phyloP scores from a whole-genome alignment of 1,140 invertebrate species.

The Branchinecta lynchi region DNA sequence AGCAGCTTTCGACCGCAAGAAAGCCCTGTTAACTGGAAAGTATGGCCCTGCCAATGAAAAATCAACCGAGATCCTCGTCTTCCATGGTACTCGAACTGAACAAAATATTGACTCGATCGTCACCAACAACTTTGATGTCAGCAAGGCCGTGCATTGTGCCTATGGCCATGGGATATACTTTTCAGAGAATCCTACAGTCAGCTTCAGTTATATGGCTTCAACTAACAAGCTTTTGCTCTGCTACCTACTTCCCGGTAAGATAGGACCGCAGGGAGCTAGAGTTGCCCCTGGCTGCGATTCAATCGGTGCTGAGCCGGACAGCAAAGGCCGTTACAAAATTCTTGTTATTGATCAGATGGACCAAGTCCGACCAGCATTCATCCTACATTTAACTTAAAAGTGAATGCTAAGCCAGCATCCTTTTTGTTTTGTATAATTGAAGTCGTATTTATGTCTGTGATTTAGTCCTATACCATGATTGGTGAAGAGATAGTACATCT shows the following conservation, averaged over 20 bases:
- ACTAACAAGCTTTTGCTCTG: conserved; percentile 14
- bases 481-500: too few species aligned
- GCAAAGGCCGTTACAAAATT: conserved; percentile 11
- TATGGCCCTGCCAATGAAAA: background rate
- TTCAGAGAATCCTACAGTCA: conserved; percentile 14
- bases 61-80: conserved; percentile 12
- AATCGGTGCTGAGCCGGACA: background rate
- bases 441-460: too few species aligned
- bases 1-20: background rate
- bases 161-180: conserved; percentile 17
- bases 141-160: background rate
- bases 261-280: background rate
- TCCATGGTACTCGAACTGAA: conserved; percentile 16
- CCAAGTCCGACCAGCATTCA: conserved; percentile 14
- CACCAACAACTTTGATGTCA: conserved; percentile 10
- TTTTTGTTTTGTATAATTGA: too few species aligned
- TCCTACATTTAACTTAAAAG: conserved; percentile 18
- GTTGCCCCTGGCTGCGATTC: conserved; percentile 5
- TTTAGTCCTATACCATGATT: too few species aligned
- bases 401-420: too few species aligned
- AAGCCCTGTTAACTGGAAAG: background rate
- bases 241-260: conserved; percentile 15
- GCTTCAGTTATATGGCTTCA: conserved; percentile 4
- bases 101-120: conserved; percentile 20
- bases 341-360: conserved; percentile 15